Conservation (phyloP, 2,888 invertebrate species). For the Mechanitis mazaeus region DNA sequence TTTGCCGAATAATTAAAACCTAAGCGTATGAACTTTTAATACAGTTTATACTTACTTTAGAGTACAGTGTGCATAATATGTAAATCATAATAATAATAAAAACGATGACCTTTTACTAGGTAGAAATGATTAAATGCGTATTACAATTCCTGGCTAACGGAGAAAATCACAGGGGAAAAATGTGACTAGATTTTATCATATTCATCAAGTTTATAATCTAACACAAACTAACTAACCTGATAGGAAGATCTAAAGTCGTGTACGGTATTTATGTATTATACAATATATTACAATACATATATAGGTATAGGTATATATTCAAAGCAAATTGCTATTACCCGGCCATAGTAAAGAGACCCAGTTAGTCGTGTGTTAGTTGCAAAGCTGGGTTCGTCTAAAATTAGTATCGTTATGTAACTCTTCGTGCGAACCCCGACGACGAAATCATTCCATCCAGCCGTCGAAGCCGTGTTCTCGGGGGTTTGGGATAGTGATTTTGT, state of each 20-base stretch:
- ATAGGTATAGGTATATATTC: slow-evolving; percentile 39
- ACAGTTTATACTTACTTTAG: no score
- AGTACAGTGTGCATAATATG: no score
- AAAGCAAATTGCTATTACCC: slow-evolving; percentile 62
- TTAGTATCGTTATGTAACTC: slow-evolving; percentile 54
- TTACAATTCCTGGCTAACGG: not conserved
- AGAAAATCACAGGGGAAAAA: not conserved
- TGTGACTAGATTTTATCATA: not conserved
- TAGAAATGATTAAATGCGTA: no score
- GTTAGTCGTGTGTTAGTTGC: slow-evolving; percentile 37
- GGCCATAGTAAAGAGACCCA: slow-evolving; percentile 47
- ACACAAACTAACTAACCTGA: slow-evolving; percentile 29
- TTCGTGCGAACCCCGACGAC: slow-evolving; percentile 71
- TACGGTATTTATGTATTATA: slow-evolving; percentile 36
- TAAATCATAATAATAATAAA: no score
- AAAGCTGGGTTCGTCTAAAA: slow-evolving; percentile 44
- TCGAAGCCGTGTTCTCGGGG: slow-evolving; percentile 76
- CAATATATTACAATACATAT: slow-evolving; percentile 18
- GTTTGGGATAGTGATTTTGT: slow-evolving; percentile 72
- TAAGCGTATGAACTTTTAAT: no score
- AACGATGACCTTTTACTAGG: no score
- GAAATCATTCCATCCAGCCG: slow-evolving; percentile 77
- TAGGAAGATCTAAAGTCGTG: slow-evolving; percentile 30
- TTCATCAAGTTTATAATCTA: slow-evolving; percentile 13
- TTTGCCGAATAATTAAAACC: no score